A percentile compares a stretch with the other conserved stretches of the same genome.
Conservation (phyloP, 2,113 vertebrate genomes). For the Erpornis zantholeuca region DNA sequence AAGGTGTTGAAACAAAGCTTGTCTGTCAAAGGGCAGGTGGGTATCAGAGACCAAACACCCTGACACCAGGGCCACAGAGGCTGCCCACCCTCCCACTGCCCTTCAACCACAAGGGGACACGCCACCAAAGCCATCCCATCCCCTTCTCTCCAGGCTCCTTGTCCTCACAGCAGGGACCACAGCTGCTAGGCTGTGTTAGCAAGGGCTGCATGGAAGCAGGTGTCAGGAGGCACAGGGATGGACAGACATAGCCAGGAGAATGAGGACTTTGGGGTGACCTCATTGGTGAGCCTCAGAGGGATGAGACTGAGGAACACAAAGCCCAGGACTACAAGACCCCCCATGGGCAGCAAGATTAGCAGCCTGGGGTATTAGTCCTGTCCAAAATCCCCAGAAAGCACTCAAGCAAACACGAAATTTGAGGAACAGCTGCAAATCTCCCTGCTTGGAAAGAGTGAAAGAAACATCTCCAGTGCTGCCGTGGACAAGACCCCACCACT, state of each 20-base stretch:
- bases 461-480: background rate
- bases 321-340: background rate
- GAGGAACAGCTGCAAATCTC: background rate
- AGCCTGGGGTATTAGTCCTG: background rate
- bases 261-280: background rate
- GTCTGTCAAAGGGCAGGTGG: slow-evolving; percentile 76
- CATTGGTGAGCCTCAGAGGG: background rate
- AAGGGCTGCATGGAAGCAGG: background rate
- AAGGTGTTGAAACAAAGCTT: slow-evolving; percentile 97
- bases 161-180: background rate
- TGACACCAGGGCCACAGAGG: accelerated
- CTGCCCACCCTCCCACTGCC: background rate
- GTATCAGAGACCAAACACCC: background rate
- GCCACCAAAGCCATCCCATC: background rate
- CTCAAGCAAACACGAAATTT: background rate
- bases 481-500: background rate
- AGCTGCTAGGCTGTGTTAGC: background rate
- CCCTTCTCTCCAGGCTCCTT: background rate
- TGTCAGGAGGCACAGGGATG: background rate
- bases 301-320: background rate
- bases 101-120: background rate
- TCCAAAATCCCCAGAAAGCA: background rate
- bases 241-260: background rate
- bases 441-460: background rate
- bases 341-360: background rate